Evolutionary conservation across 2,797 vertebrate genomes (phyloP).

Genomic region (Sardinella longiceps): DNA sequence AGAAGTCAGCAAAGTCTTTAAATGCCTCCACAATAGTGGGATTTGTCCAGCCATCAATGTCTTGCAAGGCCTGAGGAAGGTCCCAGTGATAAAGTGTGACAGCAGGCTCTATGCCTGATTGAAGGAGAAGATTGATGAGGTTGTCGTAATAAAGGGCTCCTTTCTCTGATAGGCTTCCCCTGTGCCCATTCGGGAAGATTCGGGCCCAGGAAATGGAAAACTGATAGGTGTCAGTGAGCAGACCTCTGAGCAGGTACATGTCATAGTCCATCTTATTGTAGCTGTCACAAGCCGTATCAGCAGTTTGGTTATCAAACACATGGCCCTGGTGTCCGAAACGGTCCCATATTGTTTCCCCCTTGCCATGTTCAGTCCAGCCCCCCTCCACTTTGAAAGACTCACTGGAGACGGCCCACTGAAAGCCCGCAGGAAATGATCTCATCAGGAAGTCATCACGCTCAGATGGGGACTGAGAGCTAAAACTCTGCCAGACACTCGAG

Average conservation of each 20-base stretch:
- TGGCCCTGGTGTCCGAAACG: too few species aligned
- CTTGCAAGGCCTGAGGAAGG: conserved; percentile 86
- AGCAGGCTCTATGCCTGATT: too few species aligned
- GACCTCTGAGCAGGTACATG: conserved; percentile 83
- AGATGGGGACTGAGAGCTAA: conserved; percentile 65
- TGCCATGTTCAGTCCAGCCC: too few species aligned
- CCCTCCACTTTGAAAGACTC: too few species aligned
- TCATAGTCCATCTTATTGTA: conserved; percentile 88
- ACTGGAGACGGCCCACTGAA: too few species aligned
- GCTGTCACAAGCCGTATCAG: too few species aligned
- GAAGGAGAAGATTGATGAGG: too few species aligned
- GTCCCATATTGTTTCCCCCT: too few species aligned
- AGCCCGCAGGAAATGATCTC: conserved; percentile 78
- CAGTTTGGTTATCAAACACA: too few species aligned
- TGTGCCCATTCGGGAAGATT: conserved; percentile 85
- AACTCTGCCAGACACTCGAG: conserved; percentile 76
- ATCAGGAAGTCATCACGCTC: conserved; percentile 80
- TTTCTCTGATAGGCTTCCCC: too few species aligned
- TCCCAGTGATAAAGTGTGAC: conserved; percentile 97
- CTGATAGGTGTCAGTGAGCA: conserved; percentile 83
- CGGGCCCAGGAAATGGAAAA: conserved; percentile 95
- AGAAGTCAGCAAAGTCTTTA: too few species aligned
- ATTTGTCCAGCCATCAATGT: conserved; percentile 86
- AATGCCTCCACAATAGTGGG: conserved; percentile 79
- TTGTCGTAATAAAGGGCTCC: too few species aligned